Evolutionary conservation across 1,140 invertebrate genomes (phyloP).

Genomic region (Goniozus legneri): DNA sequence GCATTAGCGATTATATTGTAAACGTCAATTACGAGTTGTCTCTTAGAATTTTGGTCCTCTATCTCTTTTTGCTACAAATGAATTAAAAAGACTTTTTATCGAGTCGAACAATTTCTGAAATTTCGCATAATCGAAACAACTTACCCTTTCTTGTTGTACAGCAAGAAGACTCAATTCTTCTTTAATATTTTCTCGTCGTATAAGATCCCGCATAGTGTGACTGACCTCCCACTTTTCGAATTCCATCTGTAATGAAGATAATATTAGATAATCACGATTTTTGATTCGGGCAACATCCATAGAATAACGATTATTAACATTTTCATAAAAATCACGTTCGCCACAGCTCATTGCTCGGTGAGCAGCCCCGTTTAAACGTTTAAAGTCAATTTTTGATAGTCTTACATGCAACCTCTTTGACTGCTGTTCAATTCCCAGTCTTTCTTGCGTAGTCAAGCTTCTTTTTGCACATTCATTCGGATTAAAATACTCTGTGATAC

Average conservation of each 20-base stretch:
- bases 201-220: slow-evolving; percentile 37
- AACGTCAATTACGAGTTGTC: slow-evolving; percentile 43
- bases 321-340: slow-evolving; percentile 43
- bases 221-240: slow-evolving; percentile 47
- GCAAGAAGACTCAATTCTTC: slow-evolving; percentile 46
- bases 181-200: slow-evolving; percentile 44
- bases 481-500: no score
- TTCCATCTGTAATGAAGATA: slow-evolving; percentile 31
- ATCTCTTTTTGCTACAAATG: slow-evolving; percentile 50
- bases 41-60: slow-evolving; percentile 49
- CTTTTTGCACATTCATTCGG: slow-evolving; percentile 8
- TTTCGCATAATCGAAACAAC: not conserved
- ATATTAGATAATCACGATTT: slow-evolving; percentile 2
- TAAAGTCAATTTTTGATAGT: slow-evolving; percentile 31
- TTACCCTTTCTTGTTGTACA: slow-evolving; percentile 46
- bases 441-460: not conserved
- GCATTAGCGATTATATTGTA: slow-evolving; percentile 36
- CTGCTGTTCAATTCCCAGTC: not conserved
- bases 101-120: not conserved
- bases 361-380: slow-evolving; percentile 41
- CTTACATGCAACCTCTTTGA: slow-evolving; percentile 11
- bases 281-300: not conserved
- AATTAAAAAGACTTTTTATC: not conserved
- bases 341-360: slow-evolving; percentile 47
- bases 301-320: slow-evolving; percentile 23